Conservation (phyloP, 2,113 vertebrate species). For the Vireo altiloquus region DNA sequence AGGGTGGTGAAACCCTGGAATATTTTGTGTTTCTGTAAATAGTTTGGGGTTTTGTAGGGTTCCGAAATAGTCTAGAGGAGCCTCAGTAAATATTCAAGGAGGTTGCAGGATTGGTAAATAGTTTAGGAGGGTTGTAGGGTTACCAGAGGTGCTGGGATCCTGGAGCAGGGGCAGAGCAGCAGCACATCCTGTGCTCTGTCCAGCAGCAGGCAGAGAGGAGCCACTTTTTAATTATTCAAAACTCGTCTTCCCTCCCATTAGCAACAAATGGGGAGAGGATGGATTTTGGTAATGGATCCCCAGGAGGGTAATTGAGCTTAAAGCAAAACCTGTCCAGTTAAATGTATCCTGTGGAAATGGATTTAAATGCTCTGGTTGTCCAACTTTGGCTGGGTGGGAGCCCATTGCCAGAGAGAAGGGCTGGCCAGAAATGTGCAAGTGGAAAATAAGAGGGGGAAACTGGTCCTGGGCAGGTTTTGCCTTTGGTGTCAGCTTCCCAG, state of each 20-base stretch:
- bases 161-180: neutral
- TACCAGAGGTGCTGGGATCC: neutral
- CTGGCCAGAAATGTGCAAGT: neutral
- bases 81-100: neutral
- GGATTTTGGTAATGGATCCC: constrained; percentile 51
- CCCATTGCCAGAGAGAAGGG: neutral
- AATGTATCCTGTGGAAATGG: constrained; percentile 32
- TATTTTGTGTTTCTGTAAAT: neutral
- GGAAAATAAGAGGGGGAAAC: neutral
- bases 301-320: constrained; percentile 16
- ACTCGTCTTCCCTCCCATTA: constrained; percentile 44
- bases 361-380: constrained; percentile 34
- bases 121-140: neutral
- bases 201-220: neutral
- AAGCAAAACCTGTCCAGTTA: constrained; percentile 54
- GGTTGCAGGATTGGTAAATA: neutral
- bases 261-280: constrained; percentile 44
- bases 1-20: neutral
- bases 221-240: constrained; percentile 51
- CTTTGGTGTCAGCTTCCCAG: neutral
- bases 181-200: neutral
- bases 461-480: neutral
- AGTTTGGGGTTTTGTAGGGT: neutral
- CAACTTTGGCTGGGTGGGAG: neutral
- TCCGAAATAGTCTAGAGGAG: neutral